Evolutionary conservation across 2,888 invertebrate species (phyloP).

Genomic region (Desoria tigrina): DNA sequence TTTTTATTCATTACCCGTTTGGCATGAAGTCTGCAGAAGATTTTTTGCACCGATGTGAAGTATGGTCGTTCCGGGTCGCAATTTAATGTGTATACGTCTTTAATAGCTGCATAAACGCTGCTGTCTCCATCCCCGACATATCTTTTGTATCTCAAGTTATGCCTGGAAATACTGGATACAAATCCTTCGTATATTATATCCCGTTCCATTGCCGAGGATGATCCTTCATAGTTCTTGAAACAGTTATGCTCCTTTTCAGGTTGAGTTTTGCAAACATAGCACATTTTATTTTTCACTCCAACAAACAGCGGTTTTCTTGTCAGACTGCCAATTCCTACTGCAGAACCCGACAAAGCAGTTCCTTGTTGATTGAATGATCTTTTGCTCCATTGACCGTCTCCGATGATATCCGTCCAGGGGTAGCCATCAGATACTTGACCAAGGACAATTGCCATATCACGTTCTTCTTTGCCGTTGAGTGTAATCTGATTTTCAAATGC

Average conservation of each 20-base stretch:
- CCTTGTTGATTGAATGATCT: background rate
- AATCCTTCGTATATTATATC: background rate
- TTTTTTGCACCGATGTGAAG: no score
- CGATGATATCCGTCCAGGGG: no score
- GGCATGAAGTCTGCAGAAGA: no score
- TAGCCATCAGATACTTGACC: background rate
- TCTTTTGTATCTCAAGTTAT: no score
- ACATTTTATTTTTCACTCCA: background rate
- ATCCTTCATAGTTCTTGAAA: no score
- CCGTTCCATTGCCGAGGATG: no score
- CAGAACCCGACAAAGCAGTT: background rate
- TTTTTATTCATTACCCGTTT: no score
- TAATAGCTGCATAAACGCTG: no score
- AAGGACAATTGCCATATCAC: background rate
- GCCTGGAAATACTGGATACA: no score
- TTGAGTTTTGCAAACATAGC: background rate
- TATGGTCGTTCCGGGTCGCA: no score
- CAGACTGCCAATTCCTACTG: background rate
- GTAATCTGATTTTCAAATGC: background rate
- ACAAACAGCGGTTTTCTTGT: background rate
- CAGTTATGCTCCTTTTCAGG: background rate
- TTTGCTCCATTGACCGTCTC: background rate
- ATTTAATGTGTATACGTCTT: no score
- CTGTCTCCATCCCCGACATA: no score
- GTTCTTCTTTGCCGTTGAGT: background rate